Conservation (phyloP, 2,888 invertebrate genomes). For the Ramazzottius varieornatus region DNA sequence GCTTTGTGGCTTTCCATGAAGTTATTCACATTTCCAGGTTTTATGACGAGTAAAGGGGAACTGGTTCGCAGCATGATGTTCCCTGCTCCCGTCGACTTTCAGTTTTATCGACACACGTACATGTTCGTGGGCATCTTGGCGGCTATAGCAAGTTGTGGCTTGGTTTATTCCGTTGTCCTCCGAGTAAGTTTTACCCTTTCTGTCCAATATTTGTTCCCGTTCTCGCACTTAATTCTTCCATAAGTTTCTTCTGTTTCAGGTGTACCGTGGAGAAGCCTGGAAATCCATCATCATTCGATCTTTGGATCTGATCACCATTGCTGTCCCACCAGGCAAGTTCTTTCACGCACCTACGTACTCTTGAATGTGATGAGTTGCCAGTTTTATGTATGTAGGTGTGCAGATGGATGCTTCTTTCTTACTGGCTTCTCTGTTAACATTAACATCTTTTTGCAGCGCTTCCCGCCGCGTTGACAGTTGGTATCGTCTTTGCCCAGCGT, state of each 20-base stretch:
- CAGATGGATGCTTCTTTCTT: neutral
- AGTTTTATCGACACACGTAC: conserved; percentile 64
- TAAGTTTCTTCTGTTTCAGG: neutral
- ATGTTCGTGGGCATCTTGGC: conserved; percentile 51
- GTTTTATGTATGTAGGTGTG: neutral
- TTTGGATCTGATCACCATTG: conserved; percentile 23
- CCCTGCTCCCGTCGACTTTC: conserved; percentile 82
- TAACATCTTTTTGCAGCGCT: conserved; percentile 13
- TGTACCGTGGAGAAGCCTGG: neutral
- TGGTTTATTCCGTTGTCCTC: conserved; percentile 55
- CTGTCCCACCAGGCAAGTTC: conserved; percentile 20
- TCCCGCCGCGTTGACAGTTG: conserved; percentile 23
- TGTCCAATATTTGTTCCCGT: neutral
- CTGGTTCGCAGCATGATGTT: conserved; percentile 74
- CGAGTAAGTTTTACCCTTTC: conserved; percentile 38
- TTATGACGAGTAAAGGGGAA: conserved; percentile 62
- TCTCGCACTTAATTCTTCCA: neutral
- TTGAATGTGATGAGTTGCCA: neutral
- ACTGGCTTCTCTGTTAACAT: neutral
- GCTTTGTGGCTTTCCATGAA: too few relatives aligned
- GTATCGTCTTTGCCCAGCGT: conserved; percentile 22
- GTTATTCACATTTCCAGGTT: conserved; percentile 28
- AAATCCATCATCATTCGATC: conserved; percentile 10
- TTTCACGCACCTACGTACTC: neutral
- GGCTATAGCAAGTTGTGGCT: conserved; percentile 48